A percentile compares a stretch with the other conserved stretches of the same genome.
Evolutionary conservation across 2,797 vertebrate species (phyloP).

Genomic region (Cyprinodon diabolis): DNA sequence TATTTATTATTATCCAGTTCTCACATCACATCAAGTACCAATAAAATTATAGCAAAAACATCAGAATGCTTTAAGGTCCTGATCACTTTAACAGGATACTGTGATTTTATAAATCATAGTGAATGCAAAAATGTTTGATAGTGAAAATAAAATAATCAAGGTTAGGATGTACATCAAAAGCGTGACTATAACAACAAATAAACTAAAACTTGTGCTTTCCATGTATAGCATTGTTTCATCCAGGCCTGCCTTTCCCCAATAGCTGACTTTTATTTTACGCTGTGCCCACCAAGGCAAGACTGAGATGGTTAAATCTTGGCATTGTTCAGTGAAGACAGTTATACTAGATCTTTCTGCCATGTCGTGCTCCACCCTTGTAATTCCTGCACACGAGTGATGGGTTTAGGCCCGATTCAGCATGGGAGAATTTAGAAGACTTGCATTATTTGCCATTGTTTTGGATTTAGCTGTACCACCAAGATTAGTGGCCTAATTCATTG

Average conservation of each 20-base stretch:
- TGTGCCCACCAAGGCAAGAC: conserved; percentile 65
- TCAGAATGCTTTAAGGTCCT: background rate
- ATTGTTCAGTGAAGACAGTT: conserved; percentile 78
- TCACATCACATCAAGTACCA: background rate
- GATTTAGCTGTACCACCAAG: conserved; percentile 86
- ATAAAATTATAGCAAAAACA: background rate
- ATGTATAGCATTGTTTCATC: conserved; percentile 70
- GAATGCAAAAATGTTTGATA: conserved; percentile 9
- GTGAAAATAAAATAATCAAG: conserved; percentile 11
- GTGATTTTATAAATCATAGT: background rate
- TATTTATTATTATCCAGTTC: background rate
- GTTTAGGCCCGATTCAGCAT: conserved; percentile 80
- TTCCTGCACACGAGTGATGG: conserved; percentile 80
- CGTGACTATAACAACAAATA: conserved; percentile 46
- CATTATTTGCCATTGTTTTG: conserved; percentile 82
- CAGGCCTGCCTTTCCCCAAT: conserved; percentile 75
- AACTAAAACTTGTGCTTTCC: conserved; percentile 55
- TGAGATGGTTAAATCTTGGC: conserved; percentile 71
- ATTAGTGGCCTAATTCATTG: conserved; percentile 84
- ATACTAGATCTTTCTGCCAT: conserved; percentile 78
- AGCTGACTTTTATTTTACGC: conserved; percentile 71
- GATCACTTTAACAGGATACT: background rate
- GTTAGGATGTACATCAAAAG: conserved; percentile 18
- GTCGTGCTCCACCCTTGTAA: conserved; percentile 80
- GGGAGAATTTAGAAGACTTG: conserved; percentile 77